Conservation (phyloP, 2,888 invertebrate genomes). For the Leptura quadrifasciata region DNA sequence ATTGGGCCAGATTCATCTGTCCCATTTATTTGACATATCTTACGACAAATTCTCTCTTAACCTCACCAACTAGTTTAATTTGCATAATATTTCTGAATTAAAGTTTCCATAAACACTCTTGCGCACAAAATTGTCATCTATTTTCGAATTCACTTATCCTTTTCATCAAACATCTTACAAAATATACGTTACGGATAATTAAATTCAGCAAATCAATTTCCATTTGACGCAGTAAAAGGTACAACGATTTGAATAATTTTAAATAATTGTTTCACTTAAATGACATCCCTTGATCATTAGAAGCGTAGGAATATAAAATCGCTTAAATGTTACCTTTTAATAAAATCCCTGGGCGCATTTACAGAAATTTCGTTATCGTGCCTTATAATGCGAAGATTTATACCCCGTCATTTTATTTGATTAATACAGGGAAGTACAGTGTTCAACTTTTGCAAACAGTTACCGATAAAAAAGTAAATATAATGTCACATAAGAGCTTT, state of each 20-base stretch:
- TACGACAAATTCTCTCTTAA: no score
- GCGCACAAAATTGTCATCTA: no score
- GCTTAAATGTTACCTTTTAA: conserved; percentile 1
- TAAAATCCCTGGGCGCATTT: conserved; percentile 3
- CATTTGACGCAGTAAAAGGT: background rate
- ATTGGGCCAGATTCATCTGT: no score
- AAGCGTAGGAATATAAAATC: conserved; percentile 1
- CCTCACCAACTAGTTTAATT: no score
- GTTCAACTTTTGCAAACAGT: conserved; percentile 1
- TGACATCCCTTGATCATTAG: background rate
- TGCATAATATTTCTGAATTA: background rate
- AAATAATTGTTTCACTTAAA: background rate
- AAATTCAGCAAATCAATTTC: background rate
- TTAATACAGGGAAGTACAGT: background rate
- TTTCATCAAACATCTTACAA: background rate
- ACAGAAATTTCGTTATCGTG: background rate
- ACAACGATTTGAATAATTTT: background rate
- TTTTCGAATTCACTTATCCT: background rate
- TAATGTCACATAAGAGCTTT: background rate
- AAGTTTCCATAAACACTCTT: background rate
- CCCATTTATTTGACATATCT: no score
- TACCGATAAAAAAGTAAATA: background rate
- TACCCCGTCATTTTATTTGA: conserved; percentile 3
- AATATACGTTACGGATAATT: background rate
- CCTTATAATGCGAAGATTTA: conserved; percentile 7